A percentile compares a stretch with the other conserved stretches of the same genome.
Conservation (phyloP, 2,888 invertebrate genomes). For the Morinoia aosen region DNA sequence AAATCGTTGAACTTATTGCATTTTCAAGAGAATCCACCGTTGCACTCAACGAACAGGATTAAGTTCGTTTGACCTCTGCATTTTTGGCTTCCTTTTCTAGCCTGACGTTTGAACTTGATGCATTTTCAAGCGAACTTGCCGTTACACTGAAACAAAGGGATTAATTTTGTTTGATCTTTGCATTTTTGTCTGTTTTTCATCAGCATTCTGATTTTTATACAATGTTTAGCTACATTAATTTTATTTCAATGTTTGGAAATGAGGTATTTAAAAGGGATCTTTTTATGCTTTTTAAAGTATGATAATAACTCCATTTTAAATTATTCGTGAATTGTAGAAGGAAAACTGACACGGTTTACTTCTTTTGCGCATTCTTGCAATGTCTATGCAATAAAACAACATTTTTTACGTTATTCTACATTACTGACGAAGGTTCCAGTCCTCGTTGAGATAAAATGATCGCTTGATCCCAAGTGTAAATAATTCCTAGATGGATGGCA, state of each 20-base stretch:
- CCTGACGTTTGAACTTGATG: neutral
- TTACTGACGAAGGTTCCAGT: neutral
- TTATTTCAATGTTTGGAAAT: too few species aligned
- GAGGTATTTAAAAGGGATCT: too few species aligned
- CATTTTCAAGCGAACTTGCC: neutral
- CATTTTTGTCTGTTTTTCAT: neutral
- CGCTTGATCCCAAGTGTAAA: neutral
- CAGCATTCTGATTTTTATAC: neutral
- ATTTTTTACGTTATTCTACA: neutral
- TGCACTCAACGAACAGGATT: too few species aligned
- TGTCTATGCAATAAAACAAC: neutral
- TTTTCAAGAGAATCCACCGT: too few species aligned
- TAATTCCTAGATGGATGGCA: too few species aligned
- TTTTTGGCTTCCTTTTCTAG: neutral
- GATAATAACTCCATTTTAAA: neutral
- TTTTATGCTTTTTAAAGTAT: neutral
- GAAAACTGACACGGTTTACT: neutral
- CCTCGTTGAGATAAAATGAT: neutral
- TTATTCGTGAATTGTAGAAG: neutral
- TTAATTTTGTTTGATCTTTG: neutral
- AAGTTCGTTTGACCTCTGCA: too few species aligned
- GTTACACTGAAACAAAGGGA: neutral
- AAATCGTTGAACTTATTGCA: too few species aligned
- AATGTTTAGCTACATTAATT: too few species aligned
- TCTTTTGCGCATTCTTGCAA: neutral